Base-by-base conservation (phyloP, 2,888 invertebrate species). In the Calameuta filiformis region DNA sequence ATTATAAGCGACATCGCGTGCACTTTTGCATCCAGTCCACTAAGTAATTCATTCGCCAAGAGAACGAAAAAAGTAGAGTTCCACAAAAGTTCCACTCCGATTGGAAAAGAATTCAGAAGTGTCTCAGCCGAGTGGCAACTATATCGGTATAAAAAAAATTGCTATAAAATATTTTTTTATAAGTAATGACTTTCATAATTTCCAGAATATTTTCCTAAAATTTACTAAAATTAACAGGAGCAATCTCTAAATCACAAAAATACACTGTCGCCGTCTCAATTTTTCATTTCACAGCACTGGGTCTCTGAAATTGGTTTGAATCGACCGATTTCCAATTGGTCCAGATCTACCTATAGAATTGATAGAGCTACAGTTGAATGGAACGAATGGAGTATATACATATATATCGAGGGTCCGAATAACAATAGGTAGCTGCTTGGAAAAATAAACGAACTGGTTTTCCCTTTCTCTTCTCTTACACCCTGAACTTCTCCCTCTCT, bases 321-420 rank as follows among this genome's bases (percentile, higher is more conserved):
- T 78, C 79, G 76, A 81, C 71, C 81, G 80, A 79, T 83, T 81
- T 84, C 75, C 84, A 85, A 85, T 83, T 82, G 85, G 81, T 76
- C 79, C 80, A 79, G 76, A 78, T 83, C 81, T 81, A 83, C 82
- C 83, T 83, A 80, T 81, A 56, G 56, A 83, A 84, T 85, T 85
- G 85, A 85, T 85, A 85, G 83, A 84, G 81, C 77, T 81, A 81
- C 85, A 80, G 81, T 71, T 71, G 81, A 86, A 85, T 83, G 82
- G 81, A 77, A 80, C 73, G 80, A 78, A 68, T 79, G 74, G 76
- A 33, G 34, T 71, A 71, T 75, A 77, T 37, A 37, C 12, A 15
- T 75, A 77, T 77, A 81, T 79, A 83, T 80, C 85, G 81, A 79
- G 76, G 77, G 75, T n/a, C 68, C 79, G 82, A 81, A 80, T 82